A percentile compares a stretch with the other conserved stretches of the same genome.
Conservation (phyloP, 2,797 vertebrate species). For the Lutjanus argentimaculatus region DNA sequence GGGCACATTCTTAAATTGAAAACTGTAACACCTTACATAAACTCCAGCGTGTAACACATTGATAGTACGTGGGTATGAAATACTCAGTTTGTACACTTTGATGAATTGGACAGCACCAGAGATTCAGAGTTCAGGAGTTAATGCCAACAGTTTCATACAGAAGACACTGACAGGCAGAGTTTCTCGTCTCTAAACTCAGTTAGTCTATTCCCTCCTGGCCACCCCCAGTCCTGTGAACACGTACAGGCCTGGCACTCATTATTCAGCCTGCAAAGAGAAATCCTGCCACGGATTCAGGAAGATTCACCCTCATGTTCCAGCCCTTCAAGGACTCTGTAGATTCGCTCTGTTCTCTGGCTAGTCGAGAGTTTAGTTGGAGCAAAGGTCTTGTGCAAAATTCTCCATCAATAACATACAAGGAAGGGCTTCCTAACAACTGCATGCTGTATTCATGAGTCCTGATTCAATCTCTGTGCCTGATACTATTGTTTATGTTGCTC, state of each 20-base stretch:
- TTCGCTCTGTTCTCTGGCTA: conserved; percentile 49
- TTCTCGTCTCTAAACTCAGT: conserved; percentile 41
- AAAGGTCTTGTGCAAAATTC: conserved; percentile 55
- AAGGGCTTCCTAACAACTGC: conserved; percentile 27
- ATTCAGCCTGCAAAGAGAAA: conserved; percentile 68
- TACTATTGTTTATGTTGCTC: conserved; percentile 25
- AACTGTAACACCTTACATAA: conserved; percentile 42
- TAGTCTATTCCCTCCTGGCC: conserved; percentile 37
- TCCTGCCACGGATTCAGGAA: conserved; percentile 51
- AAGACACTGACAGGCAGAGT: conserved; percentile 33
- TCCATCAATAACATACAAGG: conserved; percentile 40
- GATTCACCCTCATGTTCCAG: conserved; percentile 49
- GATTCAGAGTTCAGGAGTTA: conserved; percentile 32
- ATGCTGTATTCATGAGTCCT: conserved; percentile 34
- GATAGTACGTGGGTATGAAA: not conserved
- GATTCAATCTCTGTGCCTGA: conserved; percentile 9
- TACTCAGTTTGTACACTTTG: conserved; percentile 20
- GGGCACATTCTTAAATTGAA: conserved; percentile 51
- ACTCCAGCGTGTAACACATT: conserved; percentile 14
- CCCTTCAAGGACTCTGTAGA: conserved; percentile 49
- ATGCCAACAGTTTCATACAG: conserved; percentile 21
- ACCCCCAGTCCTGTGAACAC: conserved; percentile 38
- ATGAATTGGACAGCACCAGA: conserved; percentile 24
- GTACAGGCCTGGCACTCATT: conserved; percentile 54
- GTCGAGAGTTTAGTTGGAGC: conserved; percentile 50